Evolutionary conservation across 2,113 vertebrate genomes (phyloP).

Genomic region (Mirza zaza): DNA sequence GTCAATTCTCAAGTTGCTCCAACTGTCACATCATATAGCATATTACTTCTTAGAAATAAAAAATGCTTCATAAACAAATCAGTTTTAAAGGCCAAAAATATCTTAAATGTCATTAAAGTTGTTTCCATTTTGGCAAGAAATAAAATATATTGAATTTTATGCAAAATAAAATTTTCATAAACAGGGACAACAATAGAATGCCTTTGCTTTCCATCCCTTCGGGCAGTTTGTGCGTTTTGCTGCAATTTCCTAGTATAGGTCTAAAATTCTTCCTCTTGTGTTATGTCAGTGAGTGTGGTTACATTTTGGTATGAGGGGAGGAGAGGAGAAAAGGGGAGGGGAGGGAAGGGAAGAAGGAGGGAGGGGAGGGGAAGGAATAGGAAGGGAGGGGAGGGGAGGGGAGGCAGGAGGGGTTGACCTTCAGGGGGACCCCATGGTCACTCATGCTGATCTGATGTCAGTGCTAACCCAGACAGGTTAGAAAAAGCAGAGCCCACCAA

Average conservation of each 20-base stretch:
- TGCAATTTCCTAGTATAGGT: background rate
- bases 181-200: background rate
- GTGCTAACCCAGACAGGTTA: too few relatives aligned
- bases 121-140: conserved; percentile 28
- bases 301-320: background rate
- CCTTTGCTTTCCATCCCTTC: background rate
- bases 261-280: background rate
- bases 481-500: background rate
- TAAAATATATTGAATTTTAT: background rate
- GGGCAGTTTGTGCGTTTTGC: background rate
- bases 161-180: background rate
- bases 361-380: too few relatives aligned
- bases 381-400: too few relatives aligned
- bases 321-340: too few relatives aligned
- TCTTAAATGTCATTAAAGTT: background rate
- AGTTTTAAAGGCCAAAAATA: background rate
- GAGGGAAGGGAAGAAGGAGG: too few relatives aligned
- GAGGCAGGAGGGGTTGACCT: background rate
- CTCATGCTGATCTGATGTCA: background rate
- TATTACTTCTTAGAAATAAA: background rate
- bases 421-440: background rate
- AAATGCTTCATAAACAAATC: background rate
- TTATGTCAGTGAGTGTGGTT: background rate
- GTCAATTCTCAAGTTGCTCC: background rate
- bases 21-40: background rate